Base-by-base conservation (phyloP, 2,888 invertebrate genomes). In the Netelia fuscicornis region DNA sequence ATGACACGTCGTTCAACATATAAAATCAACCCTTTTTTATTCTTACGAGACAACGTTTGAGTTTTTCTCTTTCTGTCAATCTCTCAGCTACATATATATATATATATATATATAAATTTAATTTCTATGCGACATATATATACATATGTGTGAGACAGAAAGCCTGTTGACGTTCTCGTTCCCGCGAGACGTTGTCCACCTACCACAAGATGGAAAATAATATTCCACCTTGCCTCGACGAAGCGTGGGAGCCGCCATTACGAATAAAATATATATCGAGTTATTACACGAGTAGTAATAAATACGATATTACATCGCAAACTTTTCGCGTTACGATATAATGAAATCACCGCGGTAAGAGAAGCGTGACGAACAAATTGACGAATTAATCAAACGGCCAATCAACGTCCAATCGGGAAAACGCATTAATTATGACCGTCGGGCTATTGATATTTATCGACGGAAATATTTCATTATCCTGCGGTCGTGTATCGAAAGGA, bases 51-150 rank as follows among this genome's bases (percentile, higher is more conserved):
- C 23, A 2, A 86, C 83, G 84, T 81, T 74, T 65, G 64, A 72
- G 83, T 77, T 75, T 71, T 75, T 81, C 84, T 82, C 76, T 83
- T 84, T 85, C 20, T 79, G 81, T 77, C 82, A 85, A 74, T 85
- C 71, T 71, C 81, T 74, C 78, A 5, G 30, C 30, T 30, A 5
- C 5, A 30, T 30, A 30, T 30, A 30, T 30, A 30, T 30, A 25
- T 30, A 5, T 30, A 30, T 30, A 30, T 30, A 30, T 17, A 17
- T 17, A 17, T 17, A 17, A 17, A 17, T 17, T 17, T 5, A 30
- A 30, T 30, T 30, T 30, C 30, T 30, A 30, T 30, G 30, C 5
- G 30, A 30, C 30, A 30, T 30, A 0, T 30, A 5, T 30, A 5
- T 30, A 5, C 5, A 5, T 30, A 58, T 76, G 54, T 71, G 64